Conservation (phyloP, 53 echinoderm and acorn worm genomes). For the Echinometra lucunter region DNA sequence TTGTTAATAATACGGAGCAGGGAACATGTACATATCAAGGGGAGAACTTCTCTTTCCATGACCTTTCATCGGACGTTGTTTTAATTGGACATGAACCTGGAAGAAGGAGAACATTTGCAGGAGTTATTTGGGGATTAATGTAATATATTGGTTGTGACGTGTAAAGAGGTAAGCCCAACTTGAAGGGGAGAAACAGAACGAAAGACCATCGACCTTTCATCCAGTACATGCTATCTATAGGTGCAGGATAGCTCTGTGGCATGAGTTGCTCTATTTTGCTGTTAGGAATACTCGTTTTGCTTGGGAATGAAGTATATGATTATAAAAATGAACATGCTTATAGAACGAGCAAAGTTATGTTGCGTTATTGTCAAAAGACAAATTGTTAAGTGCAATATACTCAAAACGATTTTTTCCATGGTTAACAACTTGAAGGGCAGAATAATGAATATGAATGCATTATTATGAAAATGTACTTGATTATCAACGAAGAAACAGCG, state of each 20-base stretch:
- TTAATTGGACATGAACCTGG: conserved; percentile 21
- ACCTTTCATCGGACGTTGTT: conserved; percentile 43
- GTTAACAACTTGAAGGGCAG: no score
- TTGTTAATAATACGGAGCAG: neutral
- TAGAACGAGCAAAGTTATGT: no score
- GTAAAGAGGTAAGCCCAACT: neutral
- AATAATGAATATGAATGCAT: no score
- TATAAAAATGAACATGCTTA: no score
- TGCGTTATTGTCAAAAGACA: no score
- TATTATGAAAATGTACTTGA: no score
- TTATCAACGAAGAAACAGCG: neutral
- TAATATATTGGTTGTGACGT: conserved; percentile 27
- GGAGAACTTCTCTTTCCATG: neutral
- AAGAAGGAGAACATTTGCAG: conserved; percentile 32
- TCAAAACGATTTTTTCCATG: no score
- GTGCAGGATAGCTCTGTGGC: neutral
- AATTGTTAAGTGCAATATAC: no score
- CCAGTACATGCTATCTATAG: neutral
- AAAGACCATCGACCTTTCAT: neutral
- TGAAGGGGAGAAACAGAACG: neutral
- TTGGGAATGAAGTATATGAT: no score
- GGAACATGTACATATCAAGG: neutral
- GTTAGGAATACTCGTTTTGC: no score
- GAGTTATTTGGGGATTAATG: conserved; percentile 5
- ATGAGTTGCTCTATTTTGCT: neutral